Conservation (phyloP, 64 coral and sea anemone genomes). For the Actinia tenebrosa region DNA sequence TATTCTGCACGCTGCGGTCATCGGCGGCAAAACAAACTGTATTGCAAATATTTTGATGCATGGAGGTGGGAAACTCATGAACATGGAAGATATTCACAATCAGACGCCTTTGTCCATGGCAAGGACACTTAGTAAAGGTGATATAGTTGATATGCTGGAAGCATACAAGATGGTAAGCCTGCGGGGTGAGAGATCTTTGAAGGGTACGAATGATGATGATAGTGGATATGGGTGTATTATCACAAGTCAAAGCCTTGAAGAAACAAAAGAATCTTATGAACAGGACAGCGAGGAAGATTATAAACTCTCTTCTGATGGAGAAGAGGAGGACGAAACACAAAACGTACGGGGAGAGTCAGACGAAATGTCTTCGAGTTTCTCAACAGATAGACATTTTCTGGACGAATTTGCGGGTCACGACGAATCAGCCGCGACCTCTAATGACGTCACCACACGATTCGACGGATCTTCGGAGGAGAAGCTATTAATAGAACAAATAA, state of each 20-base stretch:
- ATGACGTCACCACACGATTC: background rate
- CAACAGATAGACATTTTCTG: background rate
- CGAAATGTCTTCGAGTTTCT: background rate
- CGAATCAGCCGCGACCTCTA: background rate
- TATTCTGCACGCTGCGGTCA: constrained; percentile 49
- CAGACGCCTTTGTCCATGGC: constrained; percentile 47
- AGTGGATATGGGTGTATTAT: background rate
- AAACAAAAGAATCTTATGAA: background rate
- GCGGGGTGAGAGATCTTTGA: background rate
- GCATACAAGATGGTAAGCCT: constrained; percentile 9
- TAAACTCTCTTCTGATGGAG: background rate
- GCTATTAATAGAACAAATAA: background rate
- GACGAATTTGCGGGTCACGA: background rate
- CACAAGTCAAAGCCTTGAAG: background rate
- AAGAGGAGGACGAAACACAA: background rate
- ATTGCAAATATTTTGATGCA: constrained; percentile 57
- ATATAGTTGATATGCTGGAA: constrained; percentile 8
- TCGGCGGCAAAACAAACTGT: constrained; percentile 34
- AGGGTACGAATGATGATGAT: constrained; percentile 3
- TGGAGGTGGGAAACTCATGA: constrained; percentile 38
- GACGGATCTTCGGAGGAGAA: background rate
- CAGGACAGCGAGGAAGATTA: background rate
- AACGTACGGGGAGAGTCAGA: background rate
- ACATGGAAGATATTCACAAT: constrained; percentile 5
- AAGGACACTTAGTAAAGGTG: constrained; percentile 1